Evolutionary conservation across 2,113 vertebrate genomes (phyloP), one percentile per base, ranked within the genome.

Genomic region (Meriones unguiculatus): DNA sequence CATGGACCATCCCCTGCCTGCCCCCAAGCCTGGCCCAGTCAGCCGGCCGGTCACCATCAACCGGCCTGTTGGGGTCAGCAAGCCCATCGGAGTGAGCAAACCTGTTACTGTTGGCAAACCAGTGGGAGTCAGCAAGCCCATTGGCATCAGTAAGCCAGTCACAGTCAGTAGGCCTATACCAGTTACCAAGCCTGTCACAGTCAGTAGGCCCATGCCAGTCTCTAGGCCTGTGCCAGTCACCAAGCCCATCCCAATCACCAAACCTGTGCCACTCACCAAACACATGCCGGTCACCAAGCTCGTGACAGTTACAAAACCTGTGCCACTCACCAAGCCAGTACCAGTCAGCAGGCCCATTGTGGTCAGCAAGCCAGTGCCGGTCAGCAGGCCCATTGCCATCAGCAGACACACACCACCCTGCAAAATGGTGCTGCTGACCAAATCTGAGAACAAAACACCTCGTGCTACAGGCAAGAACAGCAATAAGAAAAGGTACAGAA

Each of bases 401-500:
- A 93, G 97, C 94, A 97, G 97, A 90, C 96, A 97, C 46, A 52
- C 95, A 8, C 77, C 95, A 0, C 89, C 98, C 41, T 97, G 98
- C 97, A 98, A 98, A 72, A 80, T 97, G 95, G 91, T 97, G 87
- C 87, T 97, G 82, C 93, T 98, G 87, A 93, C 96, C 95, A 97
- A 98, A 97, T 96, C 98, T 0, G 98, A 99, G 96, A 97, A 98
- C 93, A 99, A 98, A 98, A 97, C 98, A 78, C 98, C 98, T 69
- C 99, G 99, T 96, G 96, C 97, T 38, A 77, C 98, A 2, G 98
- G 99, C 97, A 99, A 99, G 97, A 98, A 97, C 97, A 98, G 98
- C 50, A 95, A 98, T 95, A 99, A 99, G 98, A 99, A 99, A 99
- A 99, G 99, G 99, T 99, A 98, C 95, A 64, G 93, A 85, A 52